Base-by-base conservation (phyloP, 2,113 vertebrate genomes). In the Paedocypris sp. region DNA sequence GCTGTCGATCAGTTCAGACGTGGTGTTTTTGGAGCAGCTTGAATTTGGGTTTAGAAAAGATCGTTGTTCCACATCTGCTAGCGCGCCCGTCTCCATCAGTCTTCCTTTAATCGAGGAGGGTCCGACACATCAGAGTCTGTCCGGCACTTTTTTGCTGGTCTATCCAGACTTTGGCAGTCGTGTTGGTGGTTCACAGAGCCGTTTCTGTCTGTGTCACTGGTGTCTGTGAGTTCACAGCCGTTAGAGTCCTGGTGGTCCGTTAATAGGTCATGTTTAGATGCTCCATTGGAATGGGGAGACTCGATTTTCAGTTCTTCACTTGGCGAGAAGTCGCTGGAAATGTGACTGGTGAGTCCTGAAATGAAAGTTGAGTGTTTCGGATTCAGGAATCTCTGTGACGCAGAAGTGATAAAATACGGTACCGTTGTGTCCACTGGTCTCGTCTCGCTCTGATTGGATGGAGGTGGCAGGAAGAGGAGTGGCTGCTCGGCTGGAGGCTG, bases 381-480 rank as follows among this genome's bases (percentile, higher is more conserved):
- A n/a, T n/a, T n/a, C n/a, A n/a, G n/a, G n/a, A n/a, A n/a, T n/a
- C n/a, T n/a, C n/a, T n/a, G n/a, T n/a, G n/a, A n/a, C n/a, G n/a
- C n/a, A n/a, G n/a, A n/a, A n/a, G n/a, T n/a, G n/a, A n/a, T n/a
- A n/a, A n/a, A n/a, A n/a, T n/a, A 28, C 15, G 4, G 36, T 31
- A 97, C 94, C 94, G 1, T 98, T 98, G 56, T 90, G 91, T 47
- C 83, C 84, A 58, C 82, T 88, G 73, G 87, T 56, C 4, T 98
- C 93, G 1, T 97, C 93, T 59, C 79, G 79, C 72, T 97, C 93
- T 0, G 92, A 94, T 52, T 95, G 93, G 81, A 90, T 91, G 61
- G 93, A 95, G n/a, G 88, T 77, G 1, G 90, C 87, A 16, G 91
- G 91, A 0, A 93, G 91, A 2, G 94, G 94, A 1, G 92, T 94